Conservation (phyloP, 2,113 vertebrate genomes). For the Litocranius walleri region DNA sequence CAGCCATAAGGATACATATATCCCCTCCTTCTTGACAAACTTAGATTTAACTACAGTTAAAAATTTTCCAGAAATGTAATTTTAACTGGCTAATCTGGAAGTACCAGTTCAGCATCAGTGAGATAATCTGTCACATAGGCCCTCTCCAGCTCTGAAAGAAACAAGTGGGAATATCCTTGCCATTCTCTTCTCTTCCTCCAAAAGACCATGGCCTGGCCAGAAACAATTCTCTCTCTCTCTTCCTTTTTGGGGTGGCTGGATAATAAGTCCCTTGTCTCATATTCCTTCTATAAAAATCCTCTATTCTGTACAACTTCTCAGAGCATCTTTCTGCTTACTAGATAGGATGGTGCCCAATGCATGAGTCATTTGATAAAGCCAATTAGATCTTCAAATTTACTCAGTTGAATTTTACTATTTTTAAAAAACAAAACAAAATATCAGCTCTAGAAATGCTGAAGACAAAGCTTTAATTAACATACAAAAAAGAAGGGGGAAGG, state of each 20-base stretch:
- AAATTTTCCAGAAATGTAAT: background rate
- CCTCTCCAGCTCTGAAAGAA: background rate
- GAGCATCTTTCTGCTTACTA: background rate
- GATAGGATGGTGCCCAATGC: background rate
- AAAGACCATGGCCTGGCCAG: background rate
- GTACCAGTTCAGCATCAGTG: background rate
- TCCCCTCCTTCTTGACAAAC: background rate
- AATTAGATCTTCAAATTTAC: background rate
- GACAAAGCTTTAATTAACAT: background rate
- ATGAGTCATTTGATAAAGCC: background rate
- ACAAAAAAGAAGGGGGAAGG: background rate
- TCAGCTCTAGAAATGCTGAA: background rate
- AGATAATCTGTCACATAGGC: background rate
- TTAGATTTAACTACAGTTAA: background rate
- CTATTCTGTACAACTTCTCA: background rate
- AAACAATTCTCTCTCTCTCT: background rate
- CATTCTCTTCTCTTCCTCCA: background rate
- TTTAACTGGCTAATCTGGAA: background rate
- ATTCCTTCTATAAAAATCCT: background rate
- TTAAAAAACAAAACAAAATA: background rate
- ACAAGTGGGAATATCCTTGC: background rate
- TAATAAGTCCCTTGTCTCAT: background rate
- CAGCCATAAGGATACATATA: background rate
- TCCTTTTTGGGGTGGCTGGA: background rate
- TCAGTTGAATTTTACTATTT: background rate